Base-by-base conservation (phyloP, 2,888 invertebrate species). In the Drosophila lutescens region DNA sequence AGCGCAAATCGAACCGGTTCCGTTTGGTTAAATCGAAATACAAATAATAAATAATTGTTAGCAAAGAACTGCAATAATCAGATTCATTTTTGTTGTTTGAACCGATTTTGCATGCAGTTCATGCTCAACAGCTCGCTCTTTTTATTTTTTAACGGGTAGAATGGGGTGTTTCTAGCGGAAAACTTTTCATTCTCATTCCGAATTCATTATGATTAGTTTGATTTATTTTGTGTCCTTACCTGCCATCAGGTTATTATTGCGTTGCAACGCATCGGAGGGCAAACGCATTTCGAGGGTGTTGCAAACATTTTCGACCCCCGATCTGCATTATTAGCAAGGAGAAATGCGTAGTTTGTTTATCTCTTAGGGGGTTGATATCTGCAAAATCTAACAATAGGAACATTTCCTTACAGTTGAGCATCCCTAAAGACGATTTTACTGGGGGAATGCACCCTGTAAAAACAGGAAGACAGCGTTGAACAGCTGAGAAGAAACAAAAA, bases 1-100 rank as follows among this genome's bases (percentile, higher is more conserved):
- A 56, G 40, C 44, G 53, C 66, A 83, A 57, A 57, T 69, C 41
- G 34, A 86, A 66, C 74, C 70, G 74, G 79, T 77, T 83, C 44
- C 53, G 26, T 65, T 77, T 60, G 75, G 76, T 72, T 69, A 23
- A 60, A 50, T 56, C 32, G 36, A 74, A 72, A 61, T 43, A 49
- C 47, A 40, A 44, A 63, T 44, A 57, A 57, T 47, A 61, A 58
- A 58, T 70, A 32, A 69, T 36, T 50, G 43, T 60, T 32, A 47
- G 46, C 43, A 56, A 49, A 74, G 65, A 63, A 47, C 26, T 56
- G 74, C 51, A 68, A 62, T 55, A 61, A 72, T 74, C 65, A 38
- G 44, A 43, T 63, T 65, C 15, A 62, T n/a, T 32, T 12, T 34
- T 63, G 26, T 20, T 26, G 4, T 15, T 63, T 26, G n/a, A 4